Evolutionary conservation across 2,888 invertebrate genomes (phyloP).

Genomic region (Melikaiella ostensackeni): DNA sequence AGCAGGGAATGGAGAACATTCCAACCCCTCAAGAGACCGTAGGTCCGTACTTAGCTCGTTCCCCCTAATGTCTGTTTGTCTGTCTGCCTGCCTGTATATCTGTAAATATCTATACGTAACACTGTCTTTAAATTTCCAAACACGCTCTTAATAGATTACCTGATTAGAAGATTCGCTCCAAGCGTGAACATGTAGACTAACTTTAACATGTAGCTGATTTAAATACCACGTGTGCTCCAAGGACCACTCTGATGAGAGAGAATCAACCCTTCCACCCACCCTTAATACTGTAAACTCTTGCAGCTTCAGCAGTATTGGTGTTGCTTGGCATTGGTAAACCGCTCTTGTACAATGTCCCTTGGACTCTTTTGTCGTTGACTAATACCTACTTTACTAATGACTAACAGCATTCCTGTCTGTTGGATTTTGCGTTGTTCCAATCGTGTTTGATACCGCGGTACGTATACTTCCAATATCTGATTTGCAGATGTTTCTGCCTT

Average conservation of each 20-base stretch:
- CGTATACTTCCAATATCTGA: conserved; percentile 24
- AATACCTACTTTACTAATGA: conserved; percentile 44
- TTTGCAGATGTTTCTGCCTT: conserved; percentile 19
- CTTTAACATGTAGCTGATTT: conserved; percentile 40
- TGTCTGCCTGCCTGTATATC: conserved; percentile 55
- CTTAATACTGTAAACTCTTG: conserved; percentile 48
- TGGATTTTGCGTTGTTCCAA: conserved; percentile 28
- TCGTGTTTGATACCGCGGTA: conserved; percentile 17
- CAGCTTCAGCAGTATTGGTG: conserved; percentile 73
- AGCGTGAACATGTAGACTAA: conserved; percentile 51
- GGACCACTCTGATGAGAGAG: conserved; percentile 20
- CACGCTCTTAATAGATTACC: conserved; percentile 62
- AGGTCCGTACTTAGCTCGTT: conserved; percentile 75
- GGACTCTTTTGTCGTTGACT: conserved; percentile 57
- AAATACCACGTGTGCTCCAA: conserved; percentile 40
- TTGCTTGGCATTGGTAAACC: conserved; percentile 74
- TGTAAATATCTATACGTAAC: conserved; percentile 59
- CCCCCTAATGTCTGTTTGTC: conserved; percentile 69
- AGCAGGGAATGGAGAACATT: conserved; percentile 75
- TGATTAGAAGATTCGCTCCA: not conserved
- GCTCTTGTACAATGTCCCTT: conserved; percentile 52
- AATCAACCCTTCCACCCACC: conserved; percentile 31
- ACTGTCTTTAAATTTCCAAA: conserved; percentile 62
- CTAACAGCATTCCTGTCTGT: conserved; percentile 42
- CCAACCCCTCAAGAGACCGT: conserved; percentile 74